Evolutionary conservation across 2,888 invertebrate genomes (phyloP).

Genomic region (Spisula subtruncata): DNA sequence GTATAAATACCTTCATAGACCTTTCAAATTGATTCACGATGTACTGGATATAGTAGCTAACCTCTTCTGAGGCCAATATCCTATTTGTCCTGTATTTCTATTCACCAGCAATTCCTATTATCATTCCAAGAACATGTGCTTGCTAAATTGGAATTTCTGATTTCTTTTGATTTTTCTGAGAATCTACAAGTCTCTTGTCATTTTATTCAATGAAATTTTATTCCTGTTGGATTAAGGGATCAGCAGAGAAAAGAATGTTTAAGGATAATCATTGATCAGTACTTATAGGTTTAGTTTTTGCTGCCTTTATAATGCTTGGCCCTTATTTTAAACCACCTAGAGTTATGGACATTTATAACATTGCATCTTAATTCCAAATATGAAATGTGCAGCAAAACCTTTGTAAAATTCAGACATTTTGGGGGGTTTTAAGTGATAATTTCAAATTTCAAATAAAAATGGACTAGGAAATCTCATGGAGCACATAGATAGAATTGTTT

Average conservation of each 20-base stretch:
- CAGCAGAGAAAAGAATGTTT: background rate
- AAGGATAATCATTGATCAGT: background rate
- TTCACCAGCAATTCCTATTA: slow-evolving; percentile 18
- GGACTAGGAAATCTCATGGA: too few relatives aligned
- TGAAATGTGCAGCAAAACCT: too few relatives aligned
- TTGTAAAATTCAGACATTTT: too few relatives aligned
- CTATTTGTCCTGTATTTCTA: slow-evolving; percentile 29
- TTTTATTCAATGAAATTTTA: slow-evolving; percentile 6
- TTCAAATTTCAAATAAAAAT: too few relatives aligned
- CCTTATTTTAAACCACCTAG: background rate
- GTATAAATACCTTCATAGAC: slow-evolving; percentile 50
- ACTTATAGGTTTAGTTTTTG: background rate
- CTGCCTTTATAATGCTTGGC: too few relatives aligned
- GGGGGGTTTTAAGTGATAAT: too few relatives aligned
- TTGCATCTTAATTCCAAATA: too few relatives aligned
- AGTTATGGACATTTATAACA: too few relatives aligned
- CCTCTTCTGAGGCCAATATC: slow-evolving; percentile 23
- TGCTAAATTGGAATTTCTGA: slow-evolving; percentile 18
- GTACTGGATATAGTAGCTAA: slow-evolving; percentile 9
- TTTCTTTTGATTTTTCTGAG: background rate
- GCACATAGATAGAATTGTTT: too few relatives aligned
- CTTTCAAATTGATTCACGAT: slow-evolving; percentile 48
- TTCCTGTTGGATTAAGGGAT: slow-evolving; percentile 5
- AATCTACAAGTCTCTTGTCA: background rate
- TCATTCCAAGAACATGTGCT: slow-evolving; percentile 31